A percentile compares a stretch with the other conserved stretches of the same genome.
Evolutionary conservation across 92 coral and sea anemone species (phyloP).

Genomic region (Parazoanthus atlanticus): DNA sequence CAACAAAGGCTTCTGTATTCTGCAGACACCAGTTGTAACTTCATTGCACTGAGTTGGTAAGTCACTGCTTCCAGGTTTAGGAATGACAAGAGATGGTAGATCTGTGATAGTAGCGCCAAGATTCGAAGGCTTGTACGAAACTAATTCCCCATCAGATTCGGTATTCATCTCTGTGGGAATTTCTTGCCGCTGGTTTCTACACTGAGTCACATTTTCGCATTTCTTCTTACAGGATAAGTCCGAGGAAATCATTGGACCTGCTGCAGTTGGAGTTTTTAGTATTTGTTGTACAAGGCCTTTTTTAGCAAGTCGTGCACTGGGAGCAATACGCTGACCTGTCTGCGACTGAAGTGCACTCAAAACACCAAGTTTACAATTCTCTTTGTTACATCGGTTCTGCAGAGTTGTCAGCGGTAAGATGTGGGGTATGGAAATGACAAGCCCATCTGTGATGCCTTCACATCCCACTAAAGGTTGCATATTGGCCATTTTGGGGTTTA

Average conservation of each 20-base stretch:
- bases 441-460: background rate
- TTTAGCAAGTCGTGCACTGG: constrained; percentile 38
- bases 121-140: background rate
- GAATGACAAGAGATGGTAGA: constrained; percentile 24
- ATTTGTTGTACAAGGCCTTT: constrained; percentile 62
- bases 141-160: background rate
- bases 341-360: background rate
- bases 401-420: constrained; percentile 19
- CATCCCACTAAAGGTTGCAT: background rate
- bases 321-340: background rate
- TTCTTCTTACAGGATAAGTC: background rate
- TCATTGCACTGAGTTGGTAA: background rate
- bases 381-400: background rate
- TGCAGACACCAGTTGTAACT: background rate
- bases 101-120: background rate
- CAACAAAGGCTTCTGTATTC: background rate
- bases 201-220: background rate
- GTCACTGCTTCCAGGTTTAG: background rate
- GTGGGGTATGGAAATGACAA: background rate
- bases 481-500: constrained; percentile 3
- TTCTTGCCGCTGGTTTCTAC: background rate
- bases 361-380: background rate
- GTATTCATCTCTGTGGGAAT: background rate
- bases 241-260: background rate
- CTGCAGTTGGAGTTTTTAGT: constrained; percentile 4